Evolutionary conservation across 2,113 vertebrate species (phyloP).

Genomic region (Psittacus erithacus): DNA sequence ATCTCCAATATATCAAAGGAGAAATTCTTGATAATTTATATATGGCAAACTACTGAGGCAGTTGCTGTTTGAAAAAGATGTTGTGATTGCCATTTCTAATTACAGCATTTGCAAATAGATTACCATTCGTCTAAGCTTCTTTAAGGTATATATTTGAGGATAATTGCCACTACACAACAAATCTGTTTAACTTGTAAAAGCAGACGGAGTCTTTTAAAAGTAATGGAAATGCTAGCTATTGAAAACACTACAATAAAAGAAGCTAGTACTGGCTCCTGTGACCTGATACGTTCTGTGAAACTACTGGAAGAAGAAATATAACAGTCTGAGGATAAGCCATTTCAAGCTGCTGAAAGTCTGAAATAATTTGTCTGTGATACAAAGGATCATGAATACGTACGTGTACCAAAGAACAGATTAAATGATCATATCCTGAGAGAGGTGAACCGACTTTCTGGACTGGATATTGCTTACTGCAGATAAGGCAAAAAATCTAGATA

Average conservation of each 20-base stretch:
- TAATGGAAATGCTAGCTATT: neutral
- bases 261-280: neutral
- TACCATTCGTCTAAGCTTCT: neutral
- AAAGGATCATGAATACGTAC: neutral
- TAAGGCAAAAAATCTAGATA: neutral
- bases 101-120: slow-evolving; percentile 9
- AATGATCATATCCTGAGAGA: neutral
- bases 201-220: neutral
- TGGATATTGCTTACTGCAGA: neutral
- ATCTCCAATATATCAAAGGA: neutral
- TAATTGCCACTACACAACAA: neutral
- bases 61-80: neutral
- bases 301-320: neutral
- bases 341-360: neutral
- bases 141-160: neutral
- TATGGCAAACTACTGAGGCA: neutral
- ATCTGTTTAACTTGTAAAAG: neutral
- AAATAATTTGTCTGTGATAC: neutral
- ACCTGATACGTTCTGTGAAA: neutral
- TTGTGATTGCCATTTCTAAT: neutral
- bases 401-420: neutral
- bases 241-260: neutral
- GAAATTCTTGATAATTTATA: neutral
- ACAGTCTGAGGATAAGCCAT: neutral
- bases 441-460: neutral